Evolutionary conservation across 1,140 invertebrate species (phyloP), one percentile per base, ranked within the genome.

Genomic region (Pararge aegeria): DNA sequence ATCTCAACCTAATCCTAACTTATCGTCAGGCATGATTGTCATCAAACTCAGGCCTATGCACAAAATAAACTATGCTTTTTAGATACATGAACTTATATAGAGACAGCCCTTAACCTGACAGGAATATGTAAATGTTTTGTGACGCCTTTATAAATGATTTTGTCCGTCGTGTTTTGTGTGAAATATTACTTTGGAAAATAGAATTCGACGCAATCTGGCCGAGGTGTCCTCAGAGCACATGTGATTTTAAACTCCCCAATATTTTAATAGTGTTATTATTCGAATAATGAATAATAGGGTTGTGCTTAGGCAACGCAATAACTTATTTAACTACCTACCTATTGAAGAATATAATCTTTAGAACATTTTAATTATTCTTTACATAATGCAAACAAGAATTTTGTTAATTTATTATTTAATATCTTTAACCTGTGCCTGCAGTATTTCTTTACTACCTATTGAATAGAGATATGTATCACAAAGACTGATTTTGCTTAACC

Each of bases 71-170:
- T n/a, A n/a, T n/a, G n/a, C 16, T 44, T 16, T 44, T 44, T 9
- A 2, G 10, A 55, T 13, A 49, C 29, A 40, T 40, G 0, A 24
- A 51, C 38, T 50, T 9, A 56, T 0, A 37, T 19, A 20, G 49
- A 34, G 59, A 1, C 49, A 65, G 44, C 55, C 55, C 60, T 63
- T 2, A n/a, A 46, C 5, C 44, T 51, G 48, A 51, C 50, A 50
- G 21, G 30, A 61, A 73, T 66, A 80, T 82, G 72, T 75, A 79
- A 81, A 87, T 81, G 74, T 74, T 79, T 78, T 78, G 74, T 81
- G 78, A 82, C 82, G 80, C 82, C 68, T 83, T 81, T 82, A 83
- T 75, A 87, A 87, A 87, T 82, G 82, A 83, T 87, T 82, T 82
- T 83, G 80, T 82, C 70, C 74, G 71, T 57, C 63, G 62, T 72